phyloP scores from a whole-genome alignment of 2,888 invertebrate genomes.

The Hylaea fasciaria region DNA sequence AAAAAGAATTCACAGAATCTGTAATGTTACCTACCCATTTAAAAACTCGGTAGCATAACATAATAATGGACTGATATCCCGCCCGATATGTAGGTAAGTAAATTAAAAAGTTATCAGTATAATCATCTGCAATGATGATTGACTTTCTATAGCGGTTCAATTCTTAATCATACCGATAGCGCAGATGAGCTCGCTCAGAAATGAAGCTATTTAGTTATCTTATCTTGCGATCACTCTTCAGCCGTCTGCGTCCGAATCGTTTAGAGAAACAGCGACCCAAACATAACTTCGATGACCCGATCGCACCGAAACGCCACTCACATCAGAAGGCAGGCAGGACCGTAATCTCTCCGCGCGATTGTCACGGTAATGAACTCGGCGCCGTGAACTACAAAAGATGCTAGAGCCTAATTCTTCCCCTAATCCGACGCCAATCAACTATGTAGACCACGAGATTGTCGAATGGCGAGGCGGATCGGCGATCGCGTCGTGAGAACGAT shows the following conservation, averaged over 20 bases:
- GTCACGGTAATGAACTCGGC: conserved; percentile 72
- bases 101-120: conserved; percentile 56
- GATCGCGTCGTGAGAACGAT: conserved; percentile 81
- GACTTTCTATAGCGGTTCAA: conserved; percentile 78
- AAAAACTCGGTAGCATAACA: no score
- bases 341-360: conserved; percentile 75
- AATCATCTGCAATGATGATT: conserved; percentile 67
- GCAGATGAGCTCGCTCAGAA: conserved; percentile 65
- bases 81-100: conserved; percentile 28
- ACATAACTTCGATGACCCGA: conserved; percentile 72
- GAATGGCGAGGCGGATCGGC: conserved; percentile 68
- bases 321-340: conserved; percentile 52
- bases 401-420: conserved; percentile 69
- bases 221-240: conserved; percentile 63
- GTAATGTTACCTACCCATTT: no score
- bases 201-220: conserved; percentile 75
- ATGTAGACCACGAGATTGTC: conserved; percentile 81
- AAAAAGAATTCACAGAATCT: no score
- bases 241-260: conserved; percentile 49
- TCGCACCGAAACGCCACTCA: conserved; percentile 70
- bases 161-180: conserved; percentile 69
- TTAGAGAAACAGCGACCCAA: conserved; percentile 66
- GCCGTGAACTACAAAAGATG: conserved; percentile 53
- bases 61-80: conserved; percentile 17
- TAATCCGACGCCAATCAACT: conserved; percentile 80